Conservation (phyloP, 2,888 invertebrate species). For the Netelia fuscicornis region DNA sequence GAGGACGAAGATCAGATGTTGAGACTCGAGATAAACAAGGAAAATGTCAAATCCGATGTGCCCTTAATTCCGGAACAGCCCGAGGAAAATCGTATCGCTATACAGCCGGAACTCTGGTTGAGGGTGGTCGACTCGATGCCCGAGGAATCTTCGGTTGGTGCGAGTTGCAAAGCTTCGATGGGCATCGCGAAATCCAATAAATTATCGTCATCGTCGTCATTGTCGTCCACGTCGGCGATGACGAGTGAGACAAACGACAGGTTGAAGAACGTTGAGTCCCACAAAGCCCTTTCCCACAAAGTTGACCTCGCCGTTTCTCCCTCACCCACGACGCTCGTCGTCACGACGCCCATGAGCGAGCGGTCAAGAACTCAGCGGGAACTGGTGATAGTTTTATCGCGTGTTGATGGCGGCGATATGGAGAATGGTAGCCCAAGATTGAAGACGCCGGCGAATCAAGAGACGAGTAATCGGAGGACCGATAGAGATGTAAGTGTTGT, state of each 20-base stretch:
- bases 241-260: not conserved
- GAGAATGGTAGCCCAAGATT: not conserved
- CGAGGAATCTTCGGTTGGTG: not conserved
- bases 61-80: not conserved
- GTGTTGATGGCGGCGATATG: conserved; percentile 70
- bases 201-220: not conserved
- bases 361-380: conserved; percentile 41
- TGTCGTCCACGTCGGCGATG: not conserved
- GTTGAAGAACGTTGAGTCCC: not conserved
- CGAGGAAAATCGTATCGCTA: not conserved
- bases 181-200: not conserved
- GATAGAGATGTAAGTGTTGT: conserved; percentile 1
- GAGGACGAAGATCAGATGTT: conserved; percentile 42
- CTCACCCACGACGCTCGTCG: not conserved
- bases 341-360: conserved; percentile 3
- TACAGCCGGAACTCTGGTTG: not conserved
- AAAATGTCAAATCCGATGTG: not conserved
- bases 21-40: conserved; percentile 8
- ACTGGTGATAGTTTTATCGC: conserved; percentile 75
- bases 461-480: not conserved
- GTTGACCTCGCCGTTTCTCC: not conserved
- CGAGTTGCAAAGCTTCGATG: not conserved
- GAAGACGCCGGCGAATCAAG: not conserved
- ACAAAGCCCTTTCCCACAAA: not conserved
- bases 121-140: not conserved